Base-by-base conservation (phyloP, 1,140 invertebrate genomes). In the Dinoponera quadriceps region DNA sequence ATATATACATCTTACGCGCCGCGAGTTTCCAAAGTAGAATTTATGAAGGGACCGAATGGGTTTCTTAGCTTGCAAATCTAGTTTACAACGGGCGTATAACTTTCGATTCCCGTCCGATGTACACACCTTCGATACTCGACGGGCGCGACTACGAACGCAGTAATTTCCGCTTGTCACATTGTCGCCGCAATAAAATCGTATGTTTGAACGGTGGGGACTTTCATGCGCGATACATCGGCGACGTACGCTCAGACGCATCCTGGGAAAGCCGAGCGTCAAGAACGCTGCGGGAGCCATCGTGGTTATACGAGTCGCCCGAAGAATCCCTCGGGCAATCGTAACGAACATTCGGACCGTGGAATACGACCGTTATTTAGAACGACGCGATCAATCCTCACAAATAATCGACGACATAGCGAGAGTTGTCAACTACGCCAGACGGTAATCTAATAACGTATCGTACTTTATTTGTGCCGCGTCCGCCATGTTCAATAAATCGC, bases 401-500 rank as follows among this genome's bases (percentile, higher is more conserved):
- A 33, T 33, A 25, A 57, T 48, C 16, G 38, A 2, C 7, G 54
- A 55, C 20, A 20, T 9, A 20, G n/a, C 11, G 33, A 72, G 55
- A 57, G 57, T 57, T 20, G 20, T 55, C 5, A 71, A 5, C n/a
- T 14, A 33, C 55, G 20, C 9, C 0, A 71, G 25, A 63, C 18
- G 20, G 38, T 25, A n/a, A 74, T 9, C 3, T 85, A 85, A 83
- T 83, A 87, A 71, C 74, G 55, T 54, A 69, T 54, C 66, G 77
- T 49, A 62, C 83, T 25, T 65, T 18, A 44, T 44, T 44, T 44
- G n/a, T n/a, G 44, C 44, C 51, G 55, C 25, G 74, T 11, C 22
- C 16, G 9, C 7, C 38, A 25, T 25, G 20, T 73, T 65, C 83
- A 78, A 82, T 82, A 82, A 82, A 85, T 82, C 83, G 82, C 59